A percentile compares a stretch with the other conserved stretches of the same genome.
Evolutionary conservation across 2,888 invertebrate genomes (phyloP).

Genomic region (Toxonevra muliebris): DNA sequence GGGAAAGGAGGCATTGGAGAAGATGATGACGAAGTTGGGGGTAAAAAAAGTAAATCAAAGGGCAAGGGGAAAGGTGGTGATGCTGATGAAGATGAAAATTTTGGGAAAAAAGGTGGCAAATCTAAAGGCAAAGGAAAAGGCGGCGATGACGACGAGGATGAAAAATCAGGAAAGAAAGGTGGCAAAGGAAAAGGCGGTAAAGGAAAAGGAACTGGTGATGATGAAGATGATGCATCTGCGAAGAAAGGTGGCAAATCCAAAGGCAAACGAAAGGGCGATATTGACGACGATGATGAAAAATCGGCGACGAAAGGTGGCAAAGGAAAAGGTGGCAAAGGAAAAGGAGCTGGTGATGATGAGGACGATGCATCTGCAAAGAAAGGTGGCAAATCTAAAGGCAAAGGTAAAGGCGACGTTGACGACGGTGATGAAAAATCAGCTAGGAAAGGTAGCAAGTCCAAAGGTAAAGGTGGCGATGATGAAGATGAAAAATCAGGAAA

Average conservation of each 20-base stretch:
- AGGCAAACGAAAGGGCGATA: slow-evolving; percentile 6
- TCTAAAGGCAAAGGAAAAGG: background rate
- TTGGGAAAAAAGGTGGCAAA: background rate
- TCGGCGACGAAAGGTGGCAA: background rate
- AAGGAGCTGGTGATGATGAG: background rate
- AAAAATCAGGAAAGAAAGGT: slow-evolving; percentile 6
- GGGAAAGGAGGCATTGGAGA: no score
- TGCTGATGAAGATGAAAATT: background rate
- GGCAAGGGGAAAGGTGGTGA: background rate
- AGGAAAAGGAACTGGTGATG: background rate
- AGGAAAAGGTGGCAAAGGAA: slow-evolving; percentile 14
- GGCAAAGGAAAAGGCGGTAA: background rate
- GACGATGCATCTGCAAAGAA: slow-evolving; percentile 15
- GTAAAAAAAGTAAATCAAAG: background rate
- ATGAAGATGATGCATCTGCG: background rate
- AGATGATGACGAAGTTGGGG: background rate
- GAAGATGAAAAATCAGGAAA: slow-evolving; percentile 8
- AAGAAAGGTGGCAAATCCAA: no score
- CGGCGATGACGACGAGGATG: slow-evolving; percentile 3
- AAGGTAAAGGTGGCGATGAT: background rate
- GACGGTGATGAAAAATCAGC: slow-evolving; percentile 12
- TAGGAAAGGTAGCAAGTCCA: slow-evolving; percentile 11
- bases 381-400: slow-evolving; percentile 10
- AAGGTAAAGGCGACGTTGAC: slow-evolving; percentile 6
- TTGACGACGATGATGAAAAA: slow-evolving; percentile 2